Percentiles rank a stretch among this genome's conserved stretches.
Evolutionary conservation across 2,113 vertebrate genomes (phyloP).

Genomic region (Microcebus jonahi): DNA sequence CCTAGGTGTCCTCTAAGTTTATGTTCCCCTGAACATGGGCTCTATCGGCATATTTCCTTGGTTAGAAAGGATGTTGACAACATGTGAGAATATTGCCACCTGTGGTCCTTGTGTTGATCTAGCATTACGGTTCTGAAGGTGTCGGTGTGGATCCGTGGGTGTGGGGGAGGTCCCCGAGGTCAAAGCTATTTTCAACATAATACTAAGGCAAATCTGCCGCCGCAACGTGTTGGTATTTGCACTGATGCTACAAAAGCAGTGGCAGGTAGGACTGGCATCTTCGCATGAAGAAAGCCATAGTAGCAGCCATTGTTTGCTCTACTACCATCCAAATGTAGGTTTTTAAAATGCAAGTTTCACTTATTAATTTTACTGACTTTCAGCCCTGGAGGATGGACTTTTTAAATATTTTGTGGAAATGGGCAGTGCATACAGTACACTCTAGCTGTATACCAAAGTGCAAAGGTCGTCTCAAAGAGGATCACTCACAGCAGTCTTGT

Average conservation of each 20-base stretch:
- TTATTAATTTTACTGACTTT: not conserved
- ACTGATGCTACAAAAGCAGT: not conserved
- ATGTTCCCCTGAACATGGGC: not conserved
- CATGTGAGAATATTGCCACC: not conserved
- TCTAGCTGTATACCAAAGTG: not conserved
- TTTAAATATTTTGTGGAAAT: not conserved
- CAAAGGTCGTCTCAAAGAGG: rapidly evolving
- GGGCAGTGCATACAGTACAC: not conserved
- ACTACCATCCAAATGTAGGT: rapidly evolving
- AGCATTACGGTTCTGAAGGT: no score
- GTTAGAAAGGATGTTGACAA: not conserved
- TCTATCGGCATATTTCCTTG: not conserved
- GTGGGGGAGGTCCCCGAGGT: not conserved
- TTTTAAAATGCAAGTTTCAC: not conserved
- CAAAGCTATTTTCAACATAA: not conserved
- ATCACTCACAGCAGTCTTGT: no score
- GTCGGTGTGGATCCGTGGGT: not conserved
- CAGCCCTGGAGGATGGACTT: not conserved
- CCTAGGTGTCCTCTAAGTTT: not conserved
- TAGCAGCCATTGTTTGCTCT: not conserved
- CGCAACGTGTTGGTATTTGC: not conserved
- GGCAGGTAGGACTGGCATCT: not conserved
- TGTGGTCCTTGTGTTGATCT: no score
- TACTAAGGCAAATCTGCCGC: not conserved
- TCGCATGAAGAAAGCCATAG: not conserved